Evolutionary conservation across 2,888 invertebrate genomes (phyloP), one percentile per base, ranked within the genome.

Genomic region (Cephus nigrinus): DNA sequence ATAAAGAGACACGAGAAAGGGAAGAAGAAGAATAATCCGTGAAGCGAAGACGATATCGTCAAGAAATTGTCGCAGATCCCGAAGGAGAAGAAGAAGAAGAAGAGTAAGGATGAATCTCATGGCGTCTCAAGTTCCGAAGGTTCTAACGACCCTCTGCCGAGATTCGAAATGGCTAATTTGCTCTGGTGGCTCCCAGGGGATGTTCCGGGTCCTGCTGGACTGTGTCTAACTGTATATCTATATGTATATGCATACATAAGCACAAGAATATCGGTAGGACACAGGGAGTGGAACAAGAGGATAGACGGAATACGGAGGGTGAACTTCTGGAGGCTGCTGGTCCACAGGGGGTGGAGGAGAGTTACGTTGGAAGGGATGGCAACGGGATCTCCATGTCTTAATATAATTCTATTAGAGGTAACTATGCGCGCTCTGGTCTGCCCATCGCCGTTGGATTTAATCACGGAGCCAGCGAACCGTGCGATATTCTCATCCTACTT

Each of bases 161-260:
- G 90, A 91, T 91, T 91, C 88, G 89, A 90, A 91, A 91, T 89
- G 90, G 90, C 91, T 91, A 91, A 91, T 91, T 91, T 89, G 86
- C 87, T 89, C 82, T 81, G 88, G 88, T 86, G 84, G 83, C 85
- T 89, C 90, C 87, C 90, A 75, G 85, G 89, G 89, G 84, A 86
- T 80, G 81, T 80, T 79, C 80, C 76, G 80, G 82, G 82, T 55
- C 55, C 55, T 55, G 55, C 55, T 23, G 55, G 55, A 55, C 55
- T 55, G 55, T 9, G 23, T 23, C 55, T 55, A 55, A 9, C 15
- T 55, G 23, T 40, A 15, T 55, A 55, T 23, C 5, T 55, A 55
- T 55, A 23, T 55, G 23, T 55, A 55, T 23, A 55, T 55, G 55
- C 23, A 55, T 55, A 55, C 15, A 23, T 23, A 55, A 55, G 55